A percentile compares a stretch with the other conserved stretches of the same genome.
Conservation (phyloP, 2,888 invertebrate genomes). For the Ramazzottius varieornatus region DNA sequence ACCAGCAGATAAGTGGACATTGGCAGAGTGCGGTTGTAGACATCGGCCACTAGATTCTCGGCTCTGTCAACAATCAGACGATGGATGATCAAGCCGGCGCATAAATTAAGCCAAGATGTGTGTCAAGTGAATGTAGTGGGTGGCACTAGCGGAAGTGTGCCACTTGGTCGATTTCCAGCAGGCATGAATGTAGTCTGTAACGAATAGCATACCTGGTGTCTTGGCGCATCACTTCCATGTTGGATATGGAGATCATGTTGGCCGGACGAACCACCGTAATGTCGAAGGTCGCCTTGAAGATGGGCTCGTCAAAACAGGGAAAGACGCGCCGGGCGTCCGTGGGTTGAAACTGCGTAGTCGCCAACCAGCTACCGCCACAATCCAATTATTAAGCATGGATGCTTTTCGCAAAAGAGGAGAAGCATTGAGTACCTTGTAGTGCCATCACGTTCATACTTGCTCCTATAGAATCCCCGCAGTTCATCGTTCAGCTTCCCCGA, state of each 20-base stretch:
- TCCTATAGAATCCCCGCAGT: neutral
- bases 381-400: conserved; percentile 35
- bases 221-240: conserved; percentile 7
- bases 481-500: neutral
- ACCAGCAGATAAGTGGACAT: conserved; percentile 25
- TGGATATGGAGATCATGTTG: conserved; percentile 9
- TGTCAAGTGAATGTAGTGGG: too few relatives aligned
- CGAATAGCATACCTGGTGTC: conserved; percentile 2
- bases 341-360: conserved; percentile 22
- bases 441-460: neutral
- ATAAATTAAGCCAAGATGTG: too few relatives aligned
- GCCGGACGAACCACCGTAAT: conserved; percentile 17
- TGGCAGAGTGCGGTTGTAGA: conserved; percentile 19
- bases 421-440: neutral
- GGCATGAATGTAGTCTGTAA: too few relatives aligned
- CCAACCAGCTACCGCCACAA: conserved; percentile 31
- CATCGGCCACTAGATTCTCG: conserved; percentile 14
- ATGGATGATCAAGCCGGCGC: neutral
- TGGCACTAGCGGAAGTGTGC: too few relatives aligned
- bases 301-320: conserved; percentile 24
- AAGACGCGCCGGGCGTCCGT: conserved; percentile 22
- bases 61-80: neutral
- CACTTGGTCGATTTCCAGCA: too few relatives aligned
- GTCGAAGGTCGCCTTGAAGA: conserved; percentile 20
- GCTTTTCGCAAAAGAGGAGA: neutral